Base-by-base conservation (phyloP, 2,888 invertebrate genomes). In the Drosophila melanosoma region DNA sequence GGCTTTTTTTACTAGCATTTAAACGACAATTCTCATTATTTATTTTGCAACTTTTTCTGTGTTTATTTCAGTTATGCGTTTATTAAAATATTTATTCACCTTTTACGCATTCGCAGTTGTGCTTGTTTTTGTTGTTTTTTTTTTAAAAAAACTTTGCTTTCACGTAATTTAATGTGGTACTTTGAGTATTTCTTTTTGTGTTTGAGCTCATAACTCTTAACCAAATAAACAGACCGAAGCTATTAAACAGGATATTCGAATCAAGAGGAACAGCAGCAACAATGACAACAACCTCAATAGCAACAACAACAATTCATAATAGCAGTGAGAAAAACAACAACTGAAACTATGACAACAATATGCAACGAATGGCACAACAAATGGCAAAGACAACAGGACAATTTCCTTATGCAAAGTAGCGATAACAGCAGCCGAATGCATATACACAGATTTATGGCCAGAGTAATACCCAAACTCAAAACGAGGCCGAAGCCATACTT, bases 341-440 rank as follows among this genome's bases (percentile, higher is more conserved):
- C 42, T 61, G 66, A 58, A 70, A 62, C 65, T 83, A 68, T 68
- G 74, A 72, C 83, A 86, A 76, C 83, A 82, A 75, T 80, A 64
- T 70, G 75, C 71, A 85, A 75, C 75, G 71, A 79, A 69, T 68
- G 76, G 65, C 64, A 75, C 68, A 78, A 81, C 71, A 74, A 82
- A 82, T 69, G 63, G 68, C 66, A 80, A 84, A 84, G 80, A 82
- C 82, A 87, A 79, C 79, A 84, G 89, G 58, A 87, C 85, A 87
- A 87, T 87, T 87, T 87, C 86, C 89, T 89, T 89, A 89, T 86
- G 86, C 89, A 87, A 89, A 87, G 85, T 79, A 73, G 73, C 72
- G 86, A 86, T 87, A 89, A 87, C 79, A 84, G 81, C 72, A 86
- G 83, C 87, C 83, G 85, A 82, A 85, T 85, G 86, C 87, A 87